Conservation (phyloP, 2,797 vertebrate species). For the Pangasius djambal region DNA sequence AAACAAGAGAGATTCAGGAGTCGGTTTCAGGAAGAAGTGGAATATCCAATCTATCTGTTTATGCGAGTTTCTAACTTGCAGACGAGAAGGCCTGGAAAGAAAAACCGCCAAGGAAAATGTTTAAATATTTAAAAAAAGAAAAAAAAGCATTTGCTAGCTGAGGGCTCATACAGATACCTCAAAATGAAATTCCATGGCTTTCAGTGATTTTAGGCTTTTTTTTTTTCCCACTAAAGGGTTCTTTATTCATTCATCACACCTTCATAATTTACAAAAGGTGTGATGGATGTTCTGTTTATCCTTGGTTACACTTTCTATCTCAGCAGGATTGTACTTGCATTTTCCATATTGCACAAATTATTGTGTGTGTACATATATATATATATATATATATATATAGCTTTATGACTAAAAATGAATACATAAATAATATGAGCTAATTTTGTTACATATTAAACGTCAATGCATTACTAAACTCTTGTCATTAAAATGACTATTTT, state of each 20-base stretch:
- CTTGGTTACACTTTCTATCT: background rate
- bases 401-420: background rate
- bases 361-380: background rate
- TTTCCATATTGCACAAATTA: background rate
- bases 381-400: background rate
- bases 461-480: background rate
- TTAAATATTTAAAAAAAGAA: background rate
- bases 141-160: background rate
- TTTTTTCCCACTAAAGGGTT: background rate
- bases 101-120: background rate
- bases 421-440: background rate
- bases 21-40: background rate
- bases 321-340: background rate
- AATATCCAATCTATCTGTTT: slow-evolving; percentile 19
- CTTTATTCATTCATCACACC: slow-evolving; percentile 8
- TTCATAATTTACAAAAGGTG: slow-evolving; percentile 12
- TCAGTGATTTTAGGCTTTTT: slow-evolving; percentile 4
- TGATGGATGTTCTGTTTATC: background rate
- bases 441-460: background rate
- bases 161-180: background rate
- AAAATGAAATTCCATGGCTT: slow-evolving; percentile 5
- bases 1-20: background rate
- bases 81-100: background rate
- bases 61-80: background rate
- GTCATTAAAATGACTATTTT: background rate